Evolutionary conservation across 2,888 invertebrate species (phyloP).

Genomic region (Scrobipalpa costella): DNA sequence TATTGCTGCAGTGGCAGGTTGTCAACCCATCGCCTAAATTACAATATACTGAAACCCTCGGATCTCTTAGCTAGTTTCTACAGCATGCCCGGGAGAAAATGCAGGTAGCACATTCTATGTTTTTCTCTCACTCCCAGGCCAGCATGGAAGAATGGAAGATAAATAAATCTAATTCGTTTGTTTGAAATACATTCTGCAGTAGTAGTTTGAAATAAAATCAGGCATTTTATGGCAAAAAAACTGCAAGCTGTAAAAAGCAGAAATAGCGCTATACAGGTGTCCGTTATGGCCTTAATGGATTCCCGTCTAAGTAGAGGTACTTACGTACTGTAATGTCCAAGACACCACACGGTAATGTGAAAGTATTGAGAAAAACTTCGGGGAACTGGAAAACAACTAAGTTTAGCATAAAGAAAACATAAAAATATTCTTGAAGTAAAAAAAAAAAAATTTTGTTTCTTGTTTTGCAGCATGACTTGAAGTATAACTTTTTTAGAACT

Average conservation of each 20-base stretch:
- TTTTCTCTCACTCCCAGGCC: too few relatives aligned
- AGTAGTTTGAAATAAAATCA: background rate
- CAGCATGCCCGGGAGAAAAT: too few relatives aligned
- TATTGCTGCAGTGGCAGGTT: too few relatives aligned
- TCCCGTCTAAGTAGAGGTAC: constrained; percentile 1
- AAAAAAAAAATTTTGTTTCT: background rate
- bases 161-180: background rate
- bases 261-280: constrained; percentile 25
- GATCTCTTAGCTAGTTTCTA: too few relatives aligned
- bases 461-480: background rate
- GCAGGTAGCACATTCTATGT: too few relatives aligned
- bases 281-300: constrained; percentile 29
- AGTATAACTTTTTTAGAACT: background rate
- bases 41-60: too few relatives aligned
- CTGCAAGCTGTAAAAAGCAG: background rate
- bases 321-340: constrained; percentile 27
- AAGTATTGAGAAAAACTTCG: constrained; percentile 1
- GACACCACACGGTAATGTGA: constrained; percentile 5
- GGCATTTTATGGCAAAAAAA: background rate
- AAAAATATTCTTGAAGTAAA: background rate
- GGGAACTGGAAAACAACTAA: background rate
- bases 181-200: background rate
- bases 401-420: background rate
- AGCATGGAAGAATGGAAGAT: too few relatives aligned
- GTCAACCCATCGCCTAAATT: too few relatives aligned